Base-by-base conservation (phyloP, 2,113 vertebrate species). In the Siphamia tubifer region DNA sequence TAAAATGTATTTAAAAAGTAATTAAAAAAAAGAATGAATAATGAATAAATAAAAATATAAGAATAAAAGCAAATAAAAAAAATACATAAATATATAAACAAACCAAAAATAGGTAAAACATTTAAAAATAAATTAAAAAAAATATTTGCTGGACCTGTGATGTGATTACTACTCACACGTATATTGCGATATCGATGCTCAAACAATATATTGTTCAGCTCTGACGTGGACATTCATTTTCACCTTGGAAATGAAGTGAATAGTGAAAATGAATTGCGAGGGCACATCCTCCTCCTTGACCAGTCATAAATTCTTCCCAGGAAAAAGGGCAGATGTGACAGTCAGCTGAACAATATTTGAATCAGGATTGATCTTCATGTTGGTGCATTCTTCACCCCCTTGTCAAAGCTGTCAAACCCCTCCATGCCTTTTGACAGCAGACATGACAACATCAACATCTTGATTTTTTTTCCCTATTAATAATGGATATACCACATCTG, bases 271-370 rank as follows among this genome's bases (percentile, higher is more conserved):
- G 19, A 86, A 81, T 81, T 38, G 63, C 66, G 45, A 28, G 48
- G 24, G 65, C 32, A 70, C 58, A 7, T 62, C 70, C 63, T 66
- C 58, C 52, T 3, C 12, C 27, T 69, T 34, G 65, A 69, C 80
- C 70, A 53, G 48, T 81, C 74, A 83, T 89, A 84, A 61, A 87
- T 90, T 86, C 51, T 48, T 32, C 8, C 21, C 49, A 43, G n/a
- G 43, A 47, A 66, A 85, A 89, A 90, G 81, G 88, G 82, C 88
- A 87, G 78, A 66, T 64, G 24, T 91, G 88, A 87, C 87, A 82
- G 74, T 76, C 65, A 47, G 65, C 66, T 65, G 58, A 82, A 77
- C 76, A 82, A 81, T 68, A 72, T 67, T 82, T 27, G 30, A 72
- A 83, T 48, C 39, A 42, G 77, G 82, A 91, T 89, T 90, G 91